These are phyloP conservation scores for Pyrrhosoma nymphula DNA, from an alignment of 2,888 invertebrate species.

Conservation along the genomic window DNA sequence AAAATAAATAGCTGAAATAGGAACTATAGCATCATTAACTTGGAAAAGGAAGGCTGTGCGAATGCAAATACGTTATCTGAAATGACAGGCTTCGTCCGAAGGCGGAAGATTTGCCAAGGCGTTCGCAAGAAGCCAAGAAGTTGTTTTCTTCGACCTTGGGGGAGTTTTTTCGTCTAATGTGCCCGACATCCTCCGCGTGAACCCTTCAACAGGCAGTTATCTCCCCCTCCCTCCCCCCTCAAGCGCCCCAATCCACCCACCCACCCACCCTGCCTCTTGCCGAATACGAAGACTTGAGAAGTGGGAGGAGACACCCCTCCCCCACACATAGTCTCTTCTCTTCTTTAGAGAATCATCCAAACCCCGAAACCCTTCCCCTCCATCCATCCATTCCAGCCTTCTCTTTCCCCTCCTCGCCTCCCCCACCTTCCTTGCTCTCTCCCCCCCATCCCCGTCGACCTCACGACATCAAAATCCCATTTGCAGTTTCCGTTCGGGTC, in stretches of 20 bases:
- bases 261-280: not conserved
- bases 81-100: not conserved
- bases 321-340: not conserved
- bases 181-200: not conserved
- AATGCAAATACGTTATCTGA: not conserved
- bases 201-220: not conserved
- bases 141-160: not conserved
- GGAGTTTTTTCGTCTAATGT: not conserved
- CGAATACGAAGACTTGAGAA: not conserved
- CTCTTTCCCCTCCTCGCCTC: not conserved
- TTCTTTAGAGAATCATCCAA: not conserved
- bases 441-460: not conserved
- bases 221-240: not conserved
- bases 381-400: too few relatives aligned
- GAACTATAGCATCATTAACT: too few relatives aligned
- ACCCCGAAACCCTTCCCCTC: not conserved
- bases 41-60: too few relatives aligned
- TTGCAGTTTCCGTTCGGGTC: conserved; percentile 60
- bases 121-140: not conserved
- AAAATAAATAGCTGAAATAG: too few relatives aligned
- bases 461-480: conserved; percentile 67
- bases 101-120: not conserved
- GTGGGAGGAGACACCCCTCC: not conserved
- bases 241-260: too few relatives aligned
- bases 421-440: not conserved